These are phyloP conservation scores for Mythimna loreyi DNA, from an alignment of 2,888 invertebrate species.

Conservation along the genomic window DNA sequence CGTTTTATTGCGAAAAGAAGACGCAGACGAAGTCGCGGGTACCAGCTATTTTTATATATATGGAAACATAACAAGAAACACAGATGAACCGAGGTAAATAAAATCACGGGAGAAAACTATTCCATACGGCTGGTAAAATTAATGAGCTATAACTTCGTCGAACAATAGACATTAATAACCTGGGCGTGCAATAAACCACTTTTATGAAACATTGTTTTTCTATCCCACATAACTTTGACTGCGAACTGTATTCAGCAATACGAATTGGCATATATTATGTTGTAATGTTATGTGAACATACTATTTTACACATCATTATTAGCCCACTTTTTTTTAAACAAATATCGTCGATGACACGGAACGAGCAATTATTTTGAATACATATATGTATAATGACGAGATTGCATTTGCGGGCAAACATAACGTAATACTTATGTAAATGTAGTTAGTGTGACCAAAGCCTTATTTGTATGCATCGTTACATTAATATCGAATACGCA, in stretches of 20 bases:
- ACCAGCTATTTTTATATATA: too few species aligned
- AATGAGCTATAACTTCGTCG: conserved; percentile 52
- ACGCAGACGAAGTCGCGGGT: too few species aligned
- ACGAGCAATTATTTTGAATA: conserved; percentile 18
- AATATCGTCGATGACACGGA: conserved; percentile 38
- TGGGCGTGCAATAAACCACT: conserved; percentile 50
- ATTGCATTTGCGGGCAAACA: conserved; percentile 21
- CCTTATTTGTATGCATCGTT: background rate
- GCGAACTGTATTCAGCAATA: conserved; percentile 22
- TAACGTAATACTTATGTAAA: background rate
- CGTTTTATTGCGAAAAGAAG: too few species aligned
- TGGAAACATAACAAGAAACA: conserved; percentile 19
- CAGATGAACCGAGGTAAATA: conserved; percentile 20
- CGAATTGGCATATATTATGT: conserved; percentile 23
- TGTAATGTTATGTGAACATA: conserved; percentile 11
- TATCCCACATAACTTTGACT: conserved; percentile 46
- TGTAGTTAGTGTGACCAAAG: background rate
- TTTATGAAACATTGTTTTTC: conserved; percentile 58
- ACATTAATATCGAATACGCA: background rate
- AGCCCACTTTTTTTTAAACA: conserved; percentile 19
- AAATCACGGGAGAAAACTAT: conserved; percentile 48
- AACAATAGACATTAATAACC: conserved; percentile 63
- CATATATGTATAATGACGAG: conserved; percentile 18
- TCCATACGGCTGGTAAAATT: conserved; percentile 49
- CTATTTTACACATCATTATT: conserved; percentile 17